Percentiles rank a stretch among this genome's conserved stretches.
Conservation (phyloP, 2,888 invertebrate genomes). For the Diarsia dahlii region DNA sequence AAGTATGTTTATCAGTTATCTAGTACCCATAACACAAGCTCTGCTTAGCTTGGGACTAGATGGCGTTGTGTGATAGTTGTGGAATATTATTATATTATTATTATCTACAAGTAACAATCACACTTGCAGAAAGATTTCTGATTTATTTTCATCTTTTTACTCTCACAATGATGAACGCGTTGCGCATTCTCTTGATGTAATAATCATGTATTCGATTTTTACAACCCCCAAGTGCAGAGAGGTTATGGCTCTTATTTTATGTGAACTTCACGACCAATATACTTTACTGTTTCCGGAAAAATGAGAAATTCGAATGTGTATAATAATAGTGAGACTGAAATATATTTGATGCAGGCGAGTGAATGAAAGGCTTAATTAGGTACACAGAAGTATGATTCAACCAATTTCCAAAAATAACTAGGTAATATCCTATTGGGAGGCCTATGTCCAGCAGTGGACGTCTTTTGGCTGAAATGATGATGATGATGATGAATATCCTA, state of each 20-base stretch:
- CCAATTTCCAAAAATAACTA: neutral
- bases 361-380: neutral
- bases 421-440: neutral
- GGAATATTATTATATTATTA: too few relatives aligned
- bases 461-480: too few relatives aligned
- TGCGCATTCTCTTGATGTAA: neutral
- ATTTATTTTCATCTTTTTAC: slow-evolving; percentile 5
- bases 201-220: neutral
- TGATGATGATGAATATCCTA: too few relatives aligned
- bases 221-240: neutral
- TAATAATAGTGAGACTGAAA: neutral
- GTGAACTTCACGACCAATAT: slow-evolving; percentile 6
- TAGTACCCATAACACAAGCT: too few relatives aligned
- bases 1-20: too few relatives aligned
- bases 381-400: neutral
- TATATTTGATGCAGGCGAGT: neutral
- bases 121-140: slow-evolving; percentile 2
- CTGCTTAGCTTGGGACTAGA: too few relatives aligned
- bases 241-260: slow-evolving; percentile 8
- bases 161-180: neutral
- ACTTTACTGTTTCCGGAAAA: slow-evolving; percentile 6
- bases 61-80: too few relatives aligned
- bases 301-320: neutral
- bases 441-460: too few relatives aligned
- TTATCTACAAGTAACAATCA: neutral